These are phyloP conservation scores for Bombus polaris DNA, from an alignment of 1,140 invertebrate genomes.

Conservation along the genomic window DNA sequence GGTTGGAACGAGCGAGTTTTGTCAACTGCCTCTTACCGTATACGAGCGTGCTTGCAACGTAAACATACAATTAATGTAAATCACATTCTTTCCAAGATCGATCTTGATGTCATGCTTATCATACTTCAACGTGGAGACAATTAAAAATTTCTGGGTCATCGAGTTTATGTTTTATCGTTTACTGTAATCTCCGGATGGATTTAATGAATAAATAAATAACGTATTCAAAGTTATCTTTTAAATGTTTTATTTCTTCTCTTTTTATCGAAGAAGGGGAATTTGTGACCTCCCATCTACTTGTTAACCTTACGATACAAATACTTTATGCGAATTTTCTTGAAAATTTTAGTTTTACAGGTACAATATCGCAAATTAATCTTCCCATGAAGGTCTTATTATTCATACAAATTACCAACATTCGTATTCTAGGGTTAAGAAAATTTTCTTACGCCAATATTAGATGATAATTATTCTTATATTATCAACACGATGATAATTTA, in stretches of 20 bases:
- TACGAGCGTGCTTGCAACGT: conserved; percentile 1
- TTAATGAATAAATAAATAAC: background rate
- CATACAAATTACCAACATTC: too few relatives aligned
- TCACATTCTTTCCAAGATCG: background rate
- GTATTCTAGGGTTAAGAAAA: too few relatives aligned
- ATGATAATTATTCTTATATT: too few relatives aligned
- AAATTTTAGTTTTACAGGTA: too few relatives aligned
- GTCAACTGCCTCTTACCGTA: conserved; percentile 17
- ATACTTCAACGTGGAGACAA: background rate
- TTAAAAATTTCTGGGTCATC: background rate
- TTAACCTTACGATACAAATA: too few relatives aligned
- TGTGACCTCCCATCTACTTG: background rate
- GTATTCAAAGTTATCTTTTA: background rate
- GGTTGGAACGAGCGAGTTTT: conserved; percentile 28
- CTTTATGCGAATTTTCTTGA: too few relatives aligned
- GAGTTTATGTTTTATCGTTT: background rate
- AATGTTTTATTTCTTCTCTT: background rate
- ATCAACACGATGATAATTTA: too few relatives aligned
- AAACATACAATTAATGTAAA: conserved; percentile 30
- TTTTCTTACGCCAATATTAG: too few relatives aligned
- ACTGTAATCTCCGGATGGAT: background rate
- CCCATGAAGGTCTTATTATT: too few relatives aligned
- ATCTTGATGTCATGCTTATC: background rate
- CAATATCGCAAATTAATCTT: too few relatives aligned
- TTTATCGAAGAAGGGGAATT: background rate